phyloP scores from a whole-genome alignment of 2,113 vertebrate species.

The Saccopteryx leptura region DNA sequence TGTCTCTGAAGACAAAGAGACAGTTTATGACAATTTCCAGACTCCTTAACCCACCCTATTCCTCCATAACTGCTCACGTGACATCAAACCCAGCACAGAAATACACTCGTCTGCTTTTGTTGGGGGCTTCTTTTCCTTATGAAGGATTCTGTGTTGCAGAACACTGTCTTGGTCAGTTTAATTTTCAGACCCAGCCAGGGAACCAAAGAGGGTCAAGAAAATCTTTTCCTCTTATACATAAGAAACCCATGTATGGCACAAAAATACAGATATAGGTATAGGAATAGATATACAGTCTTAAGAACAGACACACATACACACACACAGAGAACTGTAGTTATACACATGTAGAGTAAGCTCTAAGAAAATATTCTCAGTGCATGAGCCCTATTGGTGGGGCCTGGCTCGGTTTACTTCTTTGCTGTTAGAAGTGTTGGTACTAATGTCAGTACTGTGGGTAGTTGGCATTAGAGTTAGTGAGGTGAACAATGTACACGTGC shows the following conservation, averaged over 20 bases:
- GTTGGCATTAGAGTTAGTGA: not conserved
- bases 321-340: too few species aligned
- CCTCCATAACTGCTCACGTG: not conserved
- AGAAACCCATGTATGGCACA: too few species aligned
- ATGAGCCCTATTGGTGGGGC: not conserved
- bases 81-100: not conserved
- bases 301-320: not conserved
- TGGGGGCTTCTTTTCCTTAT: not conserved
- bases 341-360: too few species aligned
- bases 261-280: not conserved
- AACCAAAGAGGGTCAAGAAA: not conserved
- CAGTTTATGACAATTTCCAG: not conserved
- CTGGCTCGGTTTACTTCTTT: not conserved
- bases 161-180: not conserved
- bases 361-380: too few species aligned
- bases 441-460: too few species aligned
- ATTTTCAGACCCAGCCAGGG: not conserved
- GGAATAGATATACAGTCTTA: not conserved
- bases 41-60: not conserved
- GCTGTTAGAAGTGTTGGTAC: too few species aligned
- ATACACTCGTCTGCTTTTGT: not conserved
- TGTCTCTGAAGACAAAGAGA: not conserved
- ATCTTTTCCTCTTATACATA: too few species aligned
- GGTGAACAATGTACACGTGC: not conserved
- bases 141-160: not conserved